A percentile compares a stretch with the other conserved stretches of the same genome.
These are phyloP conservation scores for Palaemon carinicauda DNA, from an alignment of 1,140 invertebrate species.

Conservation along the genomic window DNA sequence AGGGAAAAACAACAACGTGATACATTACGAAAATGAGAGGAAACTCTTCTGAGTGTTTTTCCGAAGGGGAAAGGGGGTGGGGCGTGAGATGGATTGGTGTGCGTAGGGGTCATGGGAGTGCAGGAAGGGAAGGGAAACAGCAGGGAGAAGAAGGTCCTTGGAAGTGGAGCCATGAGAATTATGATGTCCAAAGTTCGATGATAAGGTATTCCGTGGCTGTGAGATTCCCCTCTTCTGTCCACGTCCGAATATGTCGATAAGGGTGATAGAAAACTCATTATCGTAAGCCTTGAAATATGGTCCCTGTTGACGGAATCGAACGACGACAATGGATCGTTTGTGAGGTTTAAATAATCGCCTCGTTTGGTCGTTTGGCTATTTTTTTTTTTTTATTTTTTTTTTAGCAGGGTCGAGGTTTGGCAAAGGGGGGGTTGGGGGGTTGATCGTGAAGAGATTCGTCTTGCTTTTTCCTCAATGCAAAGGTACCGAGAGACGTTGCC, in stretches of 20 bases:
- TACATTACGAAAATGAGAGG: no score
- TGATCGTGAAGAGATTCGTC: no score
- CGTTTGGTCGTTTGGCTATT: neutral
- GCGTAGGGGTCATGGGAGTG: neutral
- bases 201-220: neutral
- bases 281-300: neutral
- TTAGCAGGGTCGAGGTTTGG: no score
- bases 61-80: neutral
- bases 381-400: no score
- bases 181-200: neutral
- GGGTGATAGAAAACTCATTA: conserved; percentile 22
- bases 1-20: no score
- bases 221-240: conserved; percentile 4
- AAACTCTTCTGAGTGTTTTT: no score
- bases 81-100: no score
- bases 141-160: neutral
- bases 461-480: no score
- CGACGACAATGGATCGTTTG: neutral
- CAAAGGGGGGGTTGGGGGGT: no score
- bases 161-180: neutral
- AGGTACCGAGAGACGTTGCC: no score
- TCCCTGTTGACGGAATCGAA: conserved; percentile 22
- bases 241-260: conserved; percentile 17
- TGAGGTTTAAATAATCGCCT: neutral
- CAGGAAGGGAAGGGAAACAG: neutral